These are phyloP conservation scores for Drosophila yooni DNA, from an alignment of 2,888 invertebrate genomes.

Conservation along the genomic window DNA sequence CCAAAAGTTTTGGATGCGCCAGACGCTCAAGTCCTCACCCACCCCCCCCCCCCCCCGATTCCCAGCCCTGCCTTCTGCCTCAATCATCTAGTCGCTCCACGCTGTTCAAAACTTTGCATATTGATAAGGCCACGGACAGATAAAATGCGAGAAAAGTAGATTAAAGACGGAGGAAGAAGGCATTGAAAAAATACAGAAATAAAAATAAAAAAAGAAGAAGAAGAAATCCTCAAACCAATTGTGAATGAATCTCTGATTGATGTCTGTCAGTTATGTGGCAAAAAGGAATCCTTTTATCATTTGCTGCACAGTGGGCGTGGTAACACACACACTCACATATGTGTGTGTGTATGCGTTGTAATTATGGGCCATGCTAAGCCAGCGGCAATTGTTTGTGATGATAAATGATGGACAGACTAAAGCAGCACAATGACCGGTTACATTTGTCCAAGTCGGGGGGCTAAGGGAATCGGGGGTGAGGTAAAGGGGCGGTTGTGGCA, in stretches of 20 bases:
- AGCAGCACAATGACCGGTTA: slow-evolving; percentile 19
- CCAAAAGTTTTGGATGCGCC: slow-evolving; percentile 47
- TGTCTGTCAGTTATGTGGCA: slow-evolving; percentile 66
- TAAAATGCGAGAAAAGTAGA: slow-evolving; percentile 63
- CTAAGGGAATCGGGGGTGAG: not conserved
- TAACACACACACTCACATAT: not conserved
- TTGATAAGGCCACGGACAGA: slow-evolving; percentile 69
- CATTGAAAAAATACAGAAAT: slow-evolving; percentile 8
- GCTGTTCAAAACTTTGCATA: slow-evolving; percentile 70
- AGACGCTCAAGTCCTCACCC: not conserved
- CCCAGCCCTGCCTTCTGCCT: not conserved
- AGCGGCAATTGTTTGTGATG: slow-evolving; percentile 76
- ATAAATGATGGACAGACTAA: slow-evolving; percentile 65
- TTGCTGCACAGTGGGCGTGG: slow-evolving; percentile 37
- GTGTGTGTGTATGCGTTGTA: slow-evolving; percentile 54
- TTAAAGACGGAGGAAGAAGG: slow-evolving; percentile 56
- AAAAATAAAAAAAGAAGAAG: not conserved
- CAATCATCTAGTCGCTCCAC: slow-evolving; percentile 2
- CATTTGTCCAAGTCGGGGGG: not conserved
- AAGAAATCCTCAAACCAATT: slow-evolving; percentile 26
- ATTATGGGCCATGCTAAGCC: slow-evolving; percentile 69
- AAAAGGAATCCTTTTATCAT: slow-evolving; percentile 72
- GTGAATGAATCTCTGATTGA: slow-evolving; percentile 66
- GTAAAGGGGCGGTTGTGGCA: not conserved
- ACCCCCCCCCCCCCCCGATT: not conserved